phyloP scores from a whole-genome alignment of 2,888 invertebrate species.

The Nemotelus pantherinus region DNA sequence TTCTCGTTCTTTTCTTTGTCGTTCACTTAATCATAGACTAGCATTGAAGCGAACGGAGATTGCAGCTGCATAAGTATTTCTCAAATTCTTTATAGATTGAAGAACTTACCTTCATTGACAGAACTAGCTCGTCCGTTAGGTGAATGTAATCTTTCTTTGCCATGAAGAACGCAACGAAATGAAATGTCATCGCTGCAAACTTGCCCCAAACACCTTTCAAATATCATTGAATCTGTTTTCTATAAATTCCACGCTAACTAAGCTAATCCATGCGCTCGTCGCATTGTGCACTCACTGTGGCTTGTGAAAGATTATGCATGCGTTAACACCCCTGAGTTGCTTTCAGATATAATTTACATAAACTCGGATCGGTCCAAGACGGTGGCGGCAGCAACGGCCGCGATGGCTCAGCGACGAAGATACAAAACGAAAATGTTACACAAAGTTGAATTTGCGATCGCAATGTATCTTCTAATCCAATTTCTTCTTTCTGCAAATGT shows the following conservation, averaged over 20 bases:
- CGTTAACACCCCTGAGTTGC: slow-evolving; percentile 48
- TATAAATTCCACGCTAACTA: slow-evolving; percentile 8
- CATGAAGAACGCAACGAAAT: no score
- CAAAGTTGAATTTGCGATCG: slow-evolving; percentile 43
- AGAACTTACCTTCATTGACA: no score
- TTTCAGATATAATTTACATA: slow-evolving; percentile 50
- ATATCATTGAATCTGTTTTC: slow-evolving; percentile 18
- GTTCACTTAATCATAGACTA: no score
- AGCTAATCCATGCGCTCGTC: not conserved
- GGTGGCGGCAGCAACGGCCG: not conserved
- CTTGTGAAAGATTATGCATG: slow-evolving; percentile 38
- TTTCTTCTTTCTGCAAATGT: slow-evolving; percentile 22
- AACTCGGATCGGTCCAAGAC: slow-evolving; percentile 42
- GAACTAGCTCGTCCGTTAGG: no score
- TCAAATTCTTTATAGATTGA: no score
- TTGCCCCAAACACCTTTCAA: slow-evolving; percentile 18
- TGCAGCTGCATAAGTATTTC: no score
- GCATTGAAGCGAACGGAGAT: no score
- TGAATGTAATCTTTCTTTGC: no score
- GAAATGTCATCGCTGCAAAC: not conserved
- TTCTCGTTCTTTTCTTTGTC: no score
- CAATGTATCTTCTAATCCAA: slow-evolving; percentile 35
- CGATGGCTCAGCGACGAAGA: not conserved
- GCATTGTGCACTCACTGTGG: slow-evolving; percentile 12
- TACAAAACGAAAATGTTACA: slow-evolving; percentile 47